These are phyloP conservation scores for Melopsittacus undulatus DNA, from an alignment of 2,797 vertebrate species.

Conservation along the genomic window DNA sequence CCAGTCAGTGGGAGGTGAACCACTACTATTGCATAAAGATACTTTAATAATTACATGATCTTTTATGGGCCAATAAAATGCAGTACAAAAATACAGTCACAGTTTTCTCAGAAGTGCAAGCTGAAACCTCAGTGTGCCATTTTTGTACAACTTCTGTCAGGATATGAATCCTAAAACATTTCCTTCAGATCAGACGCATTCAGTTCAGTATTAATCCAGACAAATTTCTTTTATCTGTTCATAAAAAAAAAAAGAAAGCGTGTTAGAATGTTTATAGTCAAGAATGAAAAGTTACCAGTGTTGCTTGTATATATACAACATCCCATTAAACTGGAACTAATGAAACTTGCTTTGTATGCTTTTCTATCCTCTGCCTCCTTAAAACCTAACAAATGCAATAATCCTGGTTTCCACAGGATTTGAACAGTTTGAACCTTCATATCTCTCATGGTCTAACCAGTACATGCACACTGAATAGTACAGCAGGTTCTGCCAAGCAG, in stretches of 20 bases:
- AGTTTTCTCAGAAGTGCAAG: constrained; percentile 3
- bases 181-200: constrained; percentile 15
- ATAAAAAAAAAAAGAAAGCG: not conserved
- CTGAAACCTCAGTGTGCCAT: constrained; percentile 23
- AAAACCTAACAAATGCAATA: not conserved
- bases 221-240: constrained; percentile 56
- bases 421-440: not conserved
- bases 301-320: not conserved
- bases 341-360: not conserved
- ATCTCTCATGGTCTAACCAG: not conserved
- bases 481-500: not conserved
- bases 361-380: not conserved
- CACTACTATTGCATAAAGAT: constrained; percentile 69
- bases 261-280: not conserved
- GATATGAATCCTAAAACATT: not conserved
- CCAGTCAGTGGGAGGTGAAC: constrained; percentile 64
- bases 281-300: not conserved
- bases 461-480: fast-evolving
- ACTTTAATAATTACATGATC: constrained; percentile 77
- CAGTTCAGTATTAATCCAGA: not conserved
- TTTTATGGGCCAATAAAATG: constrained; percentile 26
- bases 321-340: not conserved
- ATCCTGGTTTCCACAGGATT: not conserved
- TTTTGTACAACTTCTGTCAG: not conserved
- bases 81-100: not conserved